Evolutionary conservation across 2,797 vertebrate genomes (phyloP), one percentile per base, ranked within the genome.

Genomic region (Taeniopygia guttata): DNA sequence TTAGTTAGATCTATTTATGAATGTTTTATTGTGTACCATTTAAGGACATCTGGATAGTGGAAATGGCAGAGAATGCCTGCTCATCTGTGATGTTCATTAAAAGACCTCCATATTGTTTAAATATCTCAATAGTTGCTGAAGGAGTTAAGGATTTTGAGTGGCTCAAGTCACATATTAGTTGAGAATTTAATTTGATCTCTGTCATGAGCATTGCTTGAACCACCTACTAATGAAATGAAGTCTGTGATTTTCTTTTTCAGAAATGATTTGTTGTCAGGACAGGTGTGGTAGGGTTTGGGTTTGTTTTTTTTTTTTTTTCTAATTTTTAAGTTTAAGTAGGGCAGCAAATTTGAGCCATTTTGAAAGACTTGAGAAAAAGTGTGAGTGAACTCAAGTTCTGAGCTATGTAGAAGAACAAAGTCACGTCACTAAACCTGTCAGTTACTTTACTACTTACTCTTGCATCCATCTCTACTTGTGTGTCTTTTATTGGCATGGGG

Each of bases 281-380:
- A 75, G 23, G 7, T 79, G 21, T 75, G 13, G 7, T 74, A 23
- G 9, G 9, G 9, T n/a, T 46, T 52, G 30, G 30, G 19, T 38
- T 54, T 36, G 7, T 0, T 6, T n/a, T 18, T 52, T 49, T 11
- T 0, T 6, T n/a, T 18, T 52, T 49, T 9, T 9, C 5, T 8
- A 16, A 16, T 16, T 43, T 90, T 55, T 5, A 27, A 45, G 12
- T 90, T 55, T 5, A 27, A 45, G 13, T 30, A 59, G 52, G 29
- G 30, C 29, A 68, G 19, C 7, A 49, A 32, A 74, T 78, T 56
- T 81, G 45, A 63, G 4, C 13, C 32, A 1, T 79, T 89, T 93
- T 45, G 6, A 46, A 55, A 70, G 40, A 56, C 42, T 67, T 88
- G n/a, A 36, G 9, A 43, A 58, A 69, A 62, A 8, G 1, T 51